phyloP scores from a whole-genome alignment of 2,888 invertebrate species.

The Pemphredon lugubris region DNA sequence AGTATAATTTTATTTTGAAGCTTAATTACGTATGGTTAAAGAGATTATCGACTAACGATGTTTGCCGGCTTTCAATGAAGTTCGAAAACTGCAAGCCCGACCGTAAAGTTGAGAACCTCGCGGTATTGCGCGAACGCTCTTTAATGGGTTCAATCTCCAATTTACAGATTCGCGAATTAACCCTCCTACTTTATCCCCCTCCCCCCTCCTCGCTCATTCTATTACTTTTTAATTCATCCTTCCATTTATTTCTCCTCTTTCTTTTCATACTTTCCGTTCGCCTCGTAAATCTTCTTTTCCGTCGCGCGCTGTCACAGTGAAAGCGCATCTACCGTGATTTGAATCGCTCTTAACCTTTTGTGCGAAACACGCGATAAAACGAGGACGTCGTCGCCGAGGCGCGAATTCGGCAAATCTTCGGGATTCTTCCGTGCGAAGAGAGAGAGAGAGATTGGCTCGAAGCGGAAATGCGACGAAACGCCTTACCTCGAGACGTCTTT shows the following conservation, averaged over 20 bases:
- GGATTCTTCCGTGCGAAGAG: neutral
- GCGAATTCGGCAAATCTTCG: neutral
- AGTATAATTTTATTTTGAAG: constrained; percentile 42
- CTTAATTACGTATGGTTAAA: constrained; percentile 59
- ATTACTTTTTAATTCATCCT: neutral
- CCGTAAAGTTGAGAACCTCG: neutral
- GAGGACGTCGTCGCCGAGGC: neutral
- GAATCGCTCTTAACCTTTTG: constrained; percentile 27
- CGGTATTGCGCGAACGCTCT: constrained; percentile 22
- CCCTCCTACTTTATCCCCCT: neutral
- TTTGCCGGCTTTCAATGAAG: constrained; percentile 55
- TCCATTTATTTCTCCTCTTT: constrained; percentile 21
- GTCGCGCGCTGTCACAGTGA: constrained; percentile 7
- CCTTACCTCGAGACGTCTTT: no score
- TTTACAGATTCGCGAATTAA: constrained; percentile 2
- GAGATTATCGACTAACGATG: constrained; percentile 60
- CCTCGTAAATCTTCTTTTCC: constrained; percentile 29
- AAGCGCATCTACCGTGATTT: constrained; percentile 31
- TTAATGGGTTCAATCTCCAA: constrained; percentile 31
- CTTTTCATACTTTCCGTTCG: constrained; percentile 24
- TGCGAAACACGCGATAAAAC: neutral
- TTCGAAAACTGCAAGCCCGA: constrained; percentile 46
- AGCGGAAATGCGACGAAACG: neutral
- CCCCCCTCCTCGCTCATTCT: neutral
- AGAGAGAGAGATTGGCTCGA: neutral